These are phyloP conservation scores for Colletes gigas DNA, from an alignment of 1,140 invertebrate species.

Conservation along the genomic window DNA sequence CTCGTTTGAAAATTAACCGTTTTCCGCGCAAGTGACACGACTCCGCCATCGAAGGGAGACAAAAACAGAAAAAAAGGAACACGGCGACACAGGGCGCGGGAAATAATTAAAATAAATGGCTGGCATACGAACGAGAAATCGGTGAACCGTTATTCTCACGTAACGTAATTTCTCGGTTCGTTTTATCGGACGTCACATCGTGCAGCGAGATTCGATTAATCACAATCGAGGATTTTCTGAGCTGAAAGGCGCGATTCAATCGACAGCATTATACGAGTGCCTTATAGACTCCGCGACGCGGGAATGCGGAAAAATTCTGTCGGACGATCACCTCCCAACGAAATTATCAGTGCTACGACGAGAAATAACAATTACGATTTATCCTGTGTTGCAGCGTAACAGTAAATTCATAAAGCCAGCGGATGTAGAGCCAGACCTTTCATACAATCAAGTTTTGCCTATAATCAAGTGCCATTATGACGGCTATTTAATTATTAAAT, in stretches of 20 bases:
- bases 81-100: neutral
- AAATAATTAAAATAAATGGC: conserved; percentile 23
- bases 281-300: neutral
- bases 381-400: no score
- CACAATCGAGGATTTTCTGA: neutral
- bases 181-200: neutral
- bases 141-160: neutral
- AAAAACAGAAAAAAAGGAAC: neutral
- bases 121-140: no score
- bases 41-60: neutral
- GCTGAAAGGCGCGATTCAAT: neutral
- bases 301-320: neutral
- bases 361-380: no score
- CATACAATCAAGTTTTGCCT: no score
- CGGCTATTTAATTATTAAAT: no score
- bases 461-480: no score
- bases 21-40: neutral
- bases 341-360: neutral
- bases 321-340: neutral
- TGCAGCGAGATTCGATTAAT: conserved; percentile 7
- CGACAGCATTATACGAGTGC: neutral
- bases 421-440: no score
- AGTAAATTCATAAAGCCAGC: no score
- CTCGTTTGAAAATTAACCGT: neutral
- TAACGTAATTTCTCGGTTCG: neutral